These are phyloP conservation scores for Coendou prehensilis DNA, from an alignment of 2,797 vertebrate genomes.

Conservation along the genomic window DNA sequence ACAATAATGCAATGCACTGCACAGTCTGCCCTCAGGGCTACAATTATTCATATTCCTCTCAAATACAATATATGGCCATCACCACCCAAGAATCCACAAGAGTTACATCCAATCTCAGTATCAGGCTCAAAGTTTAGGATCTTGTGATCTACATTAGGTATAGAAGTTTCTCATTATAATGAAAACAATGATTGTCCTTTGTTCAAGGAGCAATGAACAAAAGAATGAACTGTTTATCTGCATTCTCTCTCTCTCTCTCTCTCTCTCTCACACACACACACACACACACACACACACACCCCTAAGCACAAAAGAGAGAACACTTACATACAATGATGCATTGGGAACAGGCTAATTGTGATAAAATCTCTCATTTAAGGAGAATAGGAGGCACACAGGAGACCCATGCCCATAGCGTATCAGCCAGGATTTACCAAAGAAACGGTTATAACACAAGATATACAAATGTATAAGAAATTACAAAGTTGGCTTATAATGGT, in stretches of 20 bases:
- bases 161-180: not conserved
- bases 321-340: not conserved
- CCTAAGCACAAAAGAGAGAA: not conserved
- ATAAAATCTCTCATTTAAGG: not conserved
- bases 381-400: not conserved
- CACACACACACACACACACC: not conserved
- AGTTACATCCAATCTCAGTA: not conserved
- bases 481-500: too few relatives aligned
- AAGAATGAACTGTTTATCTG: not conserved
- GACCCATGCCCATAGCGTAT: not conserved
- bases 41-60: not conserved
- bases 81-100: not conserved
- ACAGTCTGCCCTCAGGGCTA: not conserved
- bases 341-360: not conserved
- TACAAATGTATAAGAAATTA: too few relatives aligned
- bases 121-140: not conserved
- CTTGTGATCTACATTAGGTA: not conserved
- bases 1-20: not conserved
- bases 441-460: too few relatives aligned
- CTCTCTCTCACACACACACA: not conserved
- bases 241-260: too few relatives aligned
- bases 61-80: not conserved
- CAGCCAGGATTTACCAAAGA: too few relatives aligned
- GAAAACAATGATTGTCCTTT: not conserved
- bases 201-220: conserved; percentile 9